Percentiles rank a stretch among this genome's conserved stretches.
phyloP scores from a whole-genome alignment of 2,113 vertebrate genomes.

The Syngnathus typhle region DNA sequence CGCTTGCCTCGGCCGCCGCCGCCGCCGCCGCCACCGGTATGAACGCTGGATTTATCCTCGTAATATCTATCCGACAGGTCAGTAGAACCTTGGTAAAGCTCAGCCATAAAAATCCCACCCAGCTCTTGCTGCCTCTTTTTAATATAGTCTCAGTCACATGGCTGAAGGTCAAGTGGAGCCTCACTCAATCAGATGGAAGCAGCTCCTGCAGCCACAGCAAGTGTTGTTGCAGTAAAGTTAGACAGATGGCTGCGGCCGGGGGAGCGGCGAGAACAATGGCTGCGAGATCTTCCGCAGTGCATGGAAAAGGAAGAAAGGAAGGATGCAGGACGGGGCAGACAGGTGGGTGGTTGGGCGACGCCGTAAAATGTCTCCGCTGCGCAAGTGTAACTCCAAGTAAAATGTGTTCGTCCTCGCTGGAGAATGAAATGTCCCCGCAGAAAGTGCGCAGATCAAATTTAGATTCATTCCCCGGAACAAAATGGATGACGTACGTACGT shows the following conservation, averaged over 20 bases:
- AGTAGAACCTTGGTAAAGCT: constrained; percentile 58
- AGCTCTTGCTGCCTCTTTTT: constrained; percentile 60
- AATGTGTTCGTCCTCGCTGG: neutral
- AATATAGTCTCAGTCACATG: constrained; percentile 66
- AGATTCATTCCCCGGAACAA: neutral
- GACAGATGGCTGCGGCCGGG: constrained; percentile 26
- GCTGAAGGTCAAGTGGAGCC: constrained; percentile 60
- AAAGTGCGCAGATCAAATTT: neutral
- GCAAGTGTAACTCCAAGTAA: constrained; percentile 20
- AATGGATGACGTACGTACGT: too few relatives aligned
- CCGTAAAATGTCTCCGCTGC: constrained; percentile 16
- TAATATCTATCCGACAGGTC: constrained; percentile 69
- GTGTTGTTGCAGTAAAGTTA: constrained; percentile 42
- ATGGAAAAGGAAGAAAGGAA: too few relatives aligned
- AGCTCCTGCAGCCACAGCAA: constrained; percentile 41
- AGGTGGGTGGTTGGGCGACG: neutral
- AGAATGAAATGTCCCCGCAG: constrained; percentile 1
- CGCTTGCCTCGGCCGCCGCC: neutral
- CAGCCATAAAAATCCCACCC: constrained; percentile 51
- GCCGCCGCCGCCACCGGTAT: too few relatives aligned
- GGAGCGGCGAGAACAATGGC: constrained; percentile 19
- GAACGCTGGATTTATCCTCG: constrained; percentile 67
- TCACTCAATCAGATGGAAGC: constrained; percentile 59
- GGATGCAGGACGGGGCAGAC: too few relatives aligned
- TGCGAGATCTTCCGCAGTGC: constrained; percentile 10